Conservation (phyloP, 2,797 vertebrate genomes). For the Parambassis ranga region DNA sequence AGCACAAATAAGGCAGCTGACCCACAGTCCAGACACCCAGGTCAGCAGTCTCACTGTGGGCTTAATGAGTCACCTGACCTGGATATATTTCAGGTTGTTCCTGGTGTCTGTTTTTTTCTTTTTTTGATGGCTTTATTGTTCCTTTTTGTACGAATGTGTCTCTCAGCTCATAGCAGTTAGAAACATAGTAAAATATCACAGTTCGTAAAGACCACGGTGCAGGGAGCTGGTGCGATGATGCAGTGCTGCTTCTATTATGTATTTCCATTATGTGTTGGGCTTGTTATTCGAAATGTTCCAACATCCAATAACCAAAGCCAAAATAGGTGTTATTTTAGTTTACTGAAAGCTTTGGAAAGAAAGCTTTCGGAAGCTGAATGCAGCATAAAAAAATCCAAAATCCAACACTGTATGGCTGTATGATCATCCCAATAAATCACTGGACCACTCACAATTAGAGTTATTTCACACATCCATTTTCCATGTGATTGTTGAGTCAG, state of each 20-base stretch:
- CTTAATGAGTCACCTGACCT: not conserved
- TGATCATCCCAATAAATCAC: not conserved
- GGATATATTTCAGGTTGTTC: not conserved
- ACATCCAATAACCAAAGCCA: not conserved
- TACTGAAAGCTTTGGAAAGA: not conserved
- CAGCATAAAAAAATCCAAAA: slow-evolving; percentile 4
- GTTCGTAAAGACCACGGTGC: not conserved
- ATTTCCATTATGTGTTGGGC: not conserved
- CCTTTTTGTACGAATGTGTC: not conserved
- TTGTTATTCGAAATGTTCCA: slow-evolving; percentile 2
- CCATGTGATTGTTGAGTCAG: not conserved
- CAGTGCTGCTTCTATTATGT: not conserved
- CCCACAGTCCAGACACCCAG: not conserved
- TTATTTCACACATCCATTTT: not conserved
- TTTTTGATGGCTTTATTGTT: not conserved
- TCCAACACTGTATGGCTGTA: too few species aligned
- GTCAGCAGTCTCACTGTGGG: slow-evolving; percentile 3
- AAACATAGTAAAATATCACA: not conserved
- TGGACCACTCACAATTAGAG: not conserved
- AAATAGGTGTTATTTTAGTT: slow-evolving; percentile 6
- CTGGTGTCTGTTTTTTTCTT: not conserved
- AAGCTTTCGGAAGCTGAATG: slow-evolving; percentile 5
- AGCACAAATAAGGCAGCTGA: slow-evolving; percentile 3
- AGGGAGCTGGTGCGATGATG: not conserved
- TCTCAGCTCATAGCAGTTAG: not conserved